phyloP scores from a whole-genome alignment of 92 coral and sea anemone species.

The Porites lobata region DNA sequence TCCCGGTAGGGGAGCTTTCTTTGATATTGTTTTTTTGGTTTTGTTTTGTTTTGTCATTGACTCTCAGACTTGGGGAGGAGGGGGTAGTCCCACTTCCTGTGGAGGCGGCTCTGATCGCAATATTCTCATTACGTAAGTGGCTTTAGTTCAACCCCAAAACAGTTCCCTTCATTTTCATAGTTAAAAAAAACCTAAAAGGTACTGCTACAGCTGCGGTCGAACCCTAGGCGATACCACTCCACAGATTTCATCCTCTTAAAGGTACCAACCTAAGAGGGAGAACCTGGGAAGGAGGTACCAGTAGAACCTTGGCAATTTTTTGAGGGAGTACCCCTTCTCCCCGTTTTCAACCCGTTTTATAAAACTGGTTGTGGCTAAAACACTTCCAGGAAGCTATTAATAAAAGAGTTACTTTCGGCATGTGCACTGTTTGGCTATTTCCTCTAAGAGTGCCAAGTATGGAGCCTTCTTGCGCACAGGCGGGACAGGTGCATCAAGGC shows the following conservation, averaged over 20 bases:
- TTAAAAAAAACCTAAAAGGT: too few species aligned
- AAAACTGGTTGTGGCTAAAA: slow-evolving; percentile 5
- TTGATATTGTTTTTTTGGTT: background rate
- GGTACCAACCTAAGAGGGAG: slow-evolving; percentile 8
- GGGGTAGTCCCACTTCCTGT: slow-evolving; percentile 26
- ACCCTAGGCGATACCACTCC: slow-evolving; percentile 17
- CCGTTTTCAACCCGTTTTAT: slow-evolving; percentile 3
- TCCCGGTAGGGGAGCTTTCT: too few species aligned
- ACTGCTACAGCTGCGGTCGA: too few species aligned
- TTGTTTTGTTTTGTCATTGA: slow-evolving; percentile 13
- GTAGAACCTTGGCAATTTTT: background rate
- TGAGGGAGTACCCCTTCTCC: slow-evolving; percentile 23
- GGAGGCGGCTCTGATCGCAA: slow-evolving; percentile 28
- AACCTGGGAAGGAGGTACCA: too few species aligned
- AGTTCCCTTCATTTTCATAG: too few species aligned
- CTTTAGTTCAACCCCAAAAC: too few species aligned
- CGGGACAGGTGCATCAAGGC: too few species aligned
- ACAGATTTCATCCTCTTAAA: slow-evolving; percentile 24
- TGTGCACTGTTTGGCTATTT: too few species aligned
- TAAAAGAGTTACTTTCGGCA: too few species aligned
- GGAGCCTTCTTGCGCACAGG: too few species aligned
- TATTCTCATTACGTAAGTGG: background rate
- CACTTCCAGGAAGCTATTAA: background rate
- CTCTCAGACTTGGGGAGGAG: slow-evolving; percentile 25
- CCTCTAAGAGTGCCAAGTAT: too few species aligned